These are phyloP conservation scores for Elaeidobius kamerunicus DNA, from an alignment of 2,888 invertebrate genomes.

Conservation along the genomic window DNA sequence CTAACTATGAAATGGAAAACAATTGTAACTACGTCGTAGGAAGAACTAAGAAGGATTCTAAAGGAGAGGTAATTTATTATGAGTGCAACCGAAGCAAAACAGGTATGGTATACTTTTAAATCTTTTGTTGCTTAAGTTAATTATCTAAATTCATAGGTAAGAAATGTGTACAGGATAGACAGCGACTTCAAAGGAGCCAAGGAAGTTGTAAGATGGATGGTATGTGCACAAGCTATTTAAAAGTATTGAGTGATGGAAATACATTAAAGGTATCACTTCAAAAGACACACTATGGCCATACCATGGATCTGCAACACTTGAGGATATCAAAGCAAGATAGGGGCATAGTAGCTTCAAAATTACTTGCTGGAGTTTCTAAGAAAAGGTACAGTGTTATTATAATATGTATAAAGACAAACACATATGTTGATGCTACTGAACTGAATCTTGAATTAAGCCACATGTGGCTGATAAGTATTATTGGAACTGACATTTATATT, in stretches of 20 bases:
- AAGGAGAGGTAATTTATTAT: no score
- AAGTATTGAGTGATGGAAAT: not conserved
- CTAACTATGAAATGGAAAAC: no score
- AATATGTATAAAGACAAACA: no score
- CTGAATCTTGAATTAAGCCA: no score
- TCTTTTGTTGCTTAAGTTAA: no score
- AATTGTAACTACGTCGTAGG: no score
- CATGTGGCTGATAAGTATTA: no score
- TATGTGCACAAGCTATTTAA: constrained; percentile 13
- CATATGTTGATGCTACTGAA: no score
- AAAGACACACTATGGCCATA: constrained; percentile 19
- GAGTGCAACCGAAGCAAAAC: no score
- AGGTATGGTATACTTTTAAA: no score
- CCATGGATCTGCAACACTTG: constrained; percentile 14
- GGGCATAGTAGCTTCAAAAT: constrained; percentile 17
- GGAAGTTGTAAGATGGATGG: constrained; percentile 10
- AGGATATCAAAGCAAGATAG: constrained; percentile 10
- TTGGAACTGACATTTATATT: no score
- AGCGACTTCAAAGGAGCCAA: constrained; percentile 5
- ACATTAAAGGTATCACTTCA: not conserved
- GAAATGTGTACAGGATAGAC: not conserved
- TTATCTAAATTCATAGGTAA: constrained; percentile 7
- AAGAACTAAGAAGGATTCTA: no score
- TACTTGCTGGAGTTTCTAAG: constrained; percentile 14
- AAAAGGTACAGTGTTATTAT: constrained; percentile 1